Evolutionary conservation across 2,797 vertebrate species (phyloP), one percentile per base, ranked within the genome.

Genomic region (Petrocephalus schoutedeni): DNA sequence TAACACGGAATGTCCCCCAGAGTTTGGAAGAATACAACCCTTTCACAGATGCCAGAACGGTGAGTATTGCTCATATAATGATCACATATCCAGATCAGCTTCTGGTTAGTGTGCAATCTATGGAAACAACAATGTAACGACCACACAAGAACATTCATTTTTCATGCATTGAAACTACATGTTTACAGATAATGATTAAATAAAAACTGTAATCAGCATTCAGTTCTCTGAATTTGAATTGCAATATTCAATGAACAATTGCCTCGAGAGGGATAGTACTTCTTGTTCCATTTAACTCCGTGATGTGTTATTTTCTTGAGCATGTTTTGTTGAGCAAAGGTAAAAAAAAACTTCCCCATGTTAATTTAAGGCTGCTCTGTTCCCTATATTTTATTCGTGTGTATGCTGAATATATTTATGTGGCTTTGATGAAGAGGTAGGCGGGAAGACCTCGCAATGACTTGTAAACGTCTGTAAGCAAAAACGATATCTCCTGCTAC

Each of bases 11-110:
- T 92, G 94, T 95, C 91, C 97, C 97, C 89, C 97, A 97, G 86
- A 97, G 97, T 90, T 94, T 98, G 91, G 97, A 98, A 92, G 97
- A 98, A 87, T 98, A 98, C 92, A 98, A 98, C 94, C 98, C 98
- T 14, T 98, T 98, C 94, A 98, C 97, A 88, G 98, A 98, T 91
- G 95, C 96, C 91, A 97, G 97, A 97, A 97, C 97, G 90, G 98
- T 98, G 95, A 97, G 96, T 88, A 41, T 77, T 9, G 19, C 71
- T 77, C 6, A 2, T 77, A 19, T 77, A 41, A 32, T 74, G 16
- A 36, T 57, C n/a, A 8, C 8, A 7, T 67, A 19, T 54, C 80
- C 9, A 53, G n/a, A 21, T 83, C 41, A 51, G 19, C 21, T 28
- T 10, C 9, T 21, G 9, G 1, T 54, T 54, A 23, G 36, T 19